phyloP scores from a whole-genome alignment of 2,888 invertebrate genomes.

The Cenopis cana region DNA sequence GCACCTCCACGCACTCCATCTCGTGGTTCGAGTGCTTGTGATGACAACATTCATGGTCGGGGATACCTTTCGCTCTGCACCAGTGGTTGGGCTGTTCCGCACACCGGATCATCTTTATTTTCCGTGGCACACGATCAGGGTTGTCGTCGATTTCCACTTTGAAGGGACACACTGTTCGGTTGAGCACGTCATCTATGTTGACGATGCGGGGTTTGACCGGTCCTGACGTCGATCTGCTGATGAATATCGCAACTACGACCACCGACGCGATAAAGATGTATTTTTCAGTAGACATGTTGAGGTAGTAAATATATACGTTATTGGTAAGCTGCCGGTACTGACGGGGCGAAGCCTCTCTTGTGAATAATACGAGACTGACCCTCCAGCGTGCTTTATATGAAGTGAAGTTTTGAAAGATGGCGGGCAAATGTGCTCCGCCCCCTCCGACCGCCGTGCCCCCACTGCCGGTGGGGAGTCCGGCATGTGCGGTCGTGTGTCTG shows the following conservation, averaged over 20 bases:
- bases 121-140: slow-evolving; percentile 66
- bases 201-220: slow-evolving; percentile 54
- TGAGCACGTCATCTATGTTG: slow-evolving; percentile 62
- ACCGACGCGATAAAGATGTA: slow-evolving; percentile 47
- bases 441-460: neutral
- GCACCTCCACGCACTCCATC: slow-evolving; percentile 74
- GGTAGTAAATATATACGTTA: neutral
- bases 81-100: slow-evolving; percentile 62
- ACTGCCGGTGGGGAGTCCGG: neutral
- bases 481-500: slow-evolving; percentile 47
- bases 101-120: slow-evolving; percentile 74
- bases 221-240: slow-evolving; percentile 28
- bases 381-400: slow-evolving; percentile 26
- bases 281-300: slow-evolving; percentile 45
- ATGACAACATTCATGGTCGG: slow-evolving; percentile 71
- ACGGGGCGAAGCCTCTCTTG: slow-evolving; percentile 54
- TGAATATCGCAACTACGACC: slow-evolving; percentile 50
- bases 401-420: slow-evolving; percentile 2
- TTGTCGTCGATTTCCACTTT: slow-evolving; percentile 63
- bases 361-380: slow-evolving; percentile 58
- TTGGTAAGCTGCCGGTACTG: slow-evolving; percentile 55
- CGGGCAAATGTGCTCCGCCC: neutral
- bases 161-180: slow-evolving; percentile 75
- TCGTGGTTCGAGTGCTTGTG: slow-evolving; percentile 63
- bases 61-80: slow-evolving; percentile 62